A percentile compares a stretch with the other conserved stretches of the same genome.
Conservation (phyloP, 37 sponge, comb jelly and placozoan species). For the Spongia lamella region DNA sequence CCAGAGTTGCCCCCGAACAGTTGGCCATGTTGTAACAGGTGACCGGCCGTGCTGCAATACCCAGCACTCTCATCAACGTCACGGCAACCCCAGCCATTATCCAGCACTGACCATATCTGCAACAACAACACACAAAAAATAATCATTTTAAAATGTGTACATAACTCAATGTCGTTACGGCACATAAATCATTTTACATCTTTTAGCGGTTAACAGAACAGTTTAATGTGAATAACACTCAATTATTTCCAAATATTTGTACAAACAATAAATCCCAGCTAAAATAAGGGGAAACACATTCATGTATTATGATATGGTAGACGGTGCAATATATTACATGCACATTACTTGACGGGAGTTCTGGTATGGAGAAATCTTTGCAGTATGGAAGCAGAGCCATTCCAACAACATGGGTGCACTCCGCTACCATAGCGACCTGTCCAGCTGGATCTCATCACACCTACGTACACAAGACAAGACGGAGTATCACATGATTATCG, state of each 20-base stretch:
- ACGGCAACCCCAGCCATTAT: constrained; percentile 74
- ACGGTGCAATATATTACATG: too few species aligned
- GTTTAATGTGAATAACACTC: too few species aligned
- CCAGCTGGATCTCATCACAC: constrained; percentile 31
- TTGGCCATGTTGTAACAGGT: constrained; percentile 82
- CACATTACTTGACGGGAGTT: constrained; percentile 62
- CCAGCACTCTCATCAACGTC: constrained; percentile 70
- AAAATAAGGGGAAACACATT: not conserved
- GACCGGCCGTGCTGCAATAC: constrained; percentile 74
- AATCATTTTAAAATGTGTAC: not conserved
- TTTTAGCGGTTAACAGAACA: too few species aligned
- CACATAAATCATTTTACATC: too few species aligned
- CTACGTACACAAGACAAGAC: too few species aligned
- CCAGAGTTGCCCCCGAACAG: constrained; percentile 37
- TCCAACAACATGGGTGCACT: constrained; percentile 72
- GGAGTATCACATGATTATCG: too few species aligned
- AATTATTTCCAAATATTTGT: too few species aligned
- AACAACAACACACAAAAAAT: not conserved
- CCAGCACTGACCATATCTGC: constrained; percentile 86
- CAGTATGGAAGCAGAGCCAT: constrained; percentile 63
- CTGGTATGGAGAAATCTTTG: constrained; percentile 46
- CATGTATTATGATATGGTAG: too few species aligned
- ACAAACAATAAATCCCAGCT: too few species aligned
- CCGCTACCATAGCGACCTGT: constrained; percentile 42
- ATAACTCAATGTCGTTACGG: not conserved